Conservation (phyloP, 2,888 invertebrate genomes). For the Neoitamus cyanurus region DNA sequence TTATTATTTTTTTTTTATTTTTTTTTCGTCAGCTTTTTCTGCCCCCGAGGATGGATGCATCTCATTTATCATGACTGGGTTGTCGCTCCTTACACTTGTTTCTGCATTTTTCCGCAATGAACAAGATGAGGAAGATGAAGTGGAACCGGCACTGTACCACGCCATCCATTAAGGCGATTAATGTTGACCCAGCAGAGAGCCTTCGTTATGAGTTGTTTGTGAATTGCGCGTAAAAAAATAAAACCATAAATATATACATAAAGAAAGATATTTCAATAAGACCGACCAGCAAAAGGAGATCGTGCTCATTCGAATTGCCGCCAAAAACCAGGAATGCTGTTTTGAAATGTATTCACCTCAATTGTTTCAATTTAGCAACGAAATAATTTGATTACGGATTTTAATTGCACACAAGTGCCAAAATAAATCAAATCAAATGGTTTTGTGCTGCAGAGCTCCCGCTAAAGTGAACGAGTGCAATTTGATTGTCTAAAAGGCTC, state of each 20-base stretch:
- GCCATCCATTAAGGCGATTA: not conserved
- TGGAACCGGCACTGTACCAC: not conserved
- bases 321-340: not conserved
- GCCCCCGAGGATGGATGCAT: not conserved
- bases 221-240: not conserved
- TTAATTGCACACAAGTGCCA: not conserved
- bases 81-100: not conserved
- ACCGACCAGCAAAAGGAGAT: not conserved
- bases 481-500: not conserved
- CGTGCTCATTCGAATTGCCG: not conserved
- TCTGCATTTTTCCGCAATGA: not conserved
- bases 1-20: not conserved
- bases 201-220: not conserved
- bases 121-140: not conserved
- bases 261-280: not conserved
- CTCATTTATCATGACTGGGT: not conserved
- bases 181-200: not conserved
- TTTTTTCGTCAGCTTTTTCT: not conserved
- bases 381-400: not conserved
- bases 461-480: not conserved
- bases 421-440: not conserved
- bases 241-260: not conserved
- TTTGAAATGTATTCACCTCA: not conserved
- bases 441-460: not conserved
- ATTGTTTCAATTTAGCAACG: not conserved